Evolutionary conservation across 2,113 vertebrate species (phyloP).

Genomic region (Cynocephalus volans): DNA sequence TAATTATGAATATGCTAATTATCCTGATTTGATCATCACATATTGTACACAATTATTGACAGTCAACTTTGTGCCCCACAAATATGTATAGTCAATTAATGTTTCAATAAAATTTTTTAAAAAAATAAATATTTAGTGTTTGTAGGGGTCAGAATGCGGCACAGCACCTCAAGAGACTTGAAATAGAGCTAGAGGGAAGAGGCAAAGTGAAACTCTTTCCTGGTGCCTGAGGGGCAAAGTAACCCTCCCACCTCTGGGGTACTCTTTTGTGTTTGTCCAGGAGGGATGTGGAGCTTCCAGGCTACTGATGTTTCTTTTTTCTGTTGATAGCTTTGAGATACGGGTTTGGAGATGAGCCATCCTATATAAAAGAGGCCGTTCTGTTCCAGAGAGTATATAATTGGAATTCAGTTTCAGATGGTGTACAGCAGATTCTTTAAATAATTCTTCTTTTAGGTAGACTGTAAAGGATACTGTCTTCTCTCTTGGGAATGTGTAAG

Average conservation of each 20-base stretch:
- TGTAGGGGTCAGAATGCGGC: constrained; percentile 6
- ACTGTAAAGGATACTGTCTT: neutral
- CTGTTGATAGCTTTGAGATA: neutral
- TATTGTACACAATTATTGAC: too few relatives aligned
- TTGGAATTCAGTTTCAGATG: constrained; percentile 52
- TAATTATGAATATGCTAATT: too few relatives aligned
- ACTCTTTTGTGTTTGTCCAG: neutral
- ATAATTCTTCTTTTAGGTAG: constrained; percentile 1
- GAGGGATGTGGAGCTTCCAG: neutral
- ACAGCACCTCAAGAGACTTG: neutral
- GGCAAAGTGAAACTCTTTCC: neutral
- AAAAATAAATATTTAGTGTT: neutral
- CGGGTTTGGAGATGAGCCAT: constrained; percentile 1
- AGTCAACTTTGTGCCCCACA: too few relatives aligned
- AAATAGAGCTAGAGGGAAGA: neutral
- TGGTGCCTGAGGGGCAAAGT: neutral
- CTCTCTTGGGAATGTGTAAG: constrained; percentile 12
- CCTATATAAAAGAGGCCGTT: constrained; percentile 15
- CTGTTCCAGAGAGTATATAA: neutral
- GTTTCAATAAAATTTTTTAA: too few relatives aligned
- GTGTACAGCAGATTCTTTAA: neutral
- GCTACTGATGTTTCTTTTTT: constrained; percentile 16
- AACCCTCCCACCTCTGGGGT: neutral
- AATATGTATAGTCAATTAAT: too few relatives aligned
- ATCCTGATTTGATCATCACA: too few relatives aligned